Evolutionary conservation across 2,888 invertebrate species (phyloP).

Genomic region (Altica lythri): DNA sequence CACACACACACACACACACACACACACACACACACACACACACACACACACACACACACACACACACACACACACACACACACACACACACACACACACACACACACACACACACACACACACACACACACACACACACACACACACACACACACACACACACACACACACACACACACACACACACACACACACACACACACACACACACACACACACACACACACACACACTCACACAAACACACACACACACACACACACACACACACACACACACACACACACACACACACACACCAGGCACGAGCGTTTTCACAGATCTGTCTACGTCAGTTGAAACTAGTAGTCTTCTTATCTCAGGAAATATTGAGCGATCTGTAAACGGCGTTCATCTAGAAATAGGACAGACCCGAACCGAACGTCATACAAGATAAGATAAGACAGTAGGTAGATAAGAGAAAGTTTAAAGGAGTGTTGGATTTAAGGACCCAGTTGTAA

Average conservation of each 20-base stretch:
- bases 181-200: conserved; percentile 14
- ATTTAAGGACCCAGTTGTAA: no score
- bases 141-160: conserved; percentile 14
- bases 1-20: conserved; percentile 14
- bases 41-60: conserved; percentile 14
- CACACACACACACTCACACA: conserved; percentile 13
- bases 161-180: conserved; percentile 14
- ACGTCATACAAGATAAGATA: no score
- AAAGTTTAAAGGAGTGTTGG: no score
- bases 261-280: conserved; percentile 14
- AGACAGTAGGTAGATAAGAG: no score
- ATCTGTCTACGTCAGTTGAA: no score
- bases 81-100: conserved; percentile 13
- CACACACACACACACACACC: conserved; percentile 12
- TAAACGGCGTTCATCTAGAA: no score
- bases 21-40: conserved; percentile 14
- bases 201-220: conserved; percentile 14
- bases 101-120: conserved; percentile 14
- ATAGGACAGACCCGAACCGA: no score
- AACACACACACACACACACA: conserved; percentile 13
- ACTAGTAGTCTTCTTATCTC: no score
- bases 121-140: conserved; percentile 14
- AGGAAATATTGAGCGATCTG: no score
- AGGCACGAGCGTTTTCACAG: no score
- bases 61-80: conserved; percentile 14